Evolutionary conservation across 2,113 vertebrate species (phyloP).

Genomic region (Vulpes lagopus): DNA sequence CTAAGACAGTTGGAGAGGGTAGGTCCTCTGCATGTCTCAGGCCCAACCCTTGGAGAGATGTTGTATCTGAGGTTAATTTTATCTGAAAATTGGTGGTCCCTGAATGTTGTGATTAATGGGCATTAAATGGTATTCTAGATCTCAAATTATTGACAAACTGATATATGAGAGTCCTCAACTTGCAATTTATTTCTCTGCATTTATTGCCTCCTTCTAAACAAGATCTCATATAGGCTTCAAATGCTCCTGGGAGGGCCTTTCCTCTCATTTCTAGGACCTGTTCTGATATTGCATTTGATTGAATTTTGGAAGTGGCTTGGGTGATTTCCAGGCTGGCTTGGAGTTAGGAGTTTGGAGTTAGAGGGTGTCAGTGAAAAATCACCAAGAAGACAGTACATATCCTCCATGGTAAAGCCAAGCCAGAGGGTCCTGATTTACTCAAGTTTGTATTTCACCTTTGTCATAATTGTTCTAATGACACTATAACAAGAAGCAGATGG

Average conservation of each 20-base stretch:
- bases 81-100: not conserved
- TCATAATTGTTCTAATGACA: slow-evolving; percentile 77
- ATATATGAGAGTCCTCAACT: not conserved
- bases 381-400: not conserved
- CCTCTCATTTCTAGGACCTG: not conserved
- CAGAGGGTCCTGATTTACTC: not conserved
- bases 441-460: slow-evolving; percentile 55
- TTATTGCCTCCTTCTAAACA: not conserved
- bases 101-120: slow-evolving; percentile 82
- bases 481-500: slow-evolving; percentile 79
- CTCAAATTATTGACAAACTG: not conserved
- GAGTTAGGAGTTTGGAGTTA: not conserved
- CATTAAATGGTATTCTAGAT: slow-evolving; percentile 78
- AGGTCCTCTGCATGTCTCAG: not conserved
- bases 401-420: not conserved
- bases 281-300: not conserved
- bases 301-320: not conserved
- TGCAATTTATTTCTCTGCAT: not conserved
- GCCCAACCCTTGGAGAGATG: accelerated
- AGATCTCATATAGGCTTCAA: not conserved
- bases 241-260: not conserved
- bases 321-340: not conserved
- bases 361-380: not conserved
- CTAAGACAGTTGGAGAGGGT: not conserved
- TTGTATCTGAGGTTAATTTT: not conserved